Evolutionary conservation across 2,113 vertebrate species (phyloP), one percentile per base, ranked within the genome.

Genomic region (Mesitornis unicolor): DNA sequence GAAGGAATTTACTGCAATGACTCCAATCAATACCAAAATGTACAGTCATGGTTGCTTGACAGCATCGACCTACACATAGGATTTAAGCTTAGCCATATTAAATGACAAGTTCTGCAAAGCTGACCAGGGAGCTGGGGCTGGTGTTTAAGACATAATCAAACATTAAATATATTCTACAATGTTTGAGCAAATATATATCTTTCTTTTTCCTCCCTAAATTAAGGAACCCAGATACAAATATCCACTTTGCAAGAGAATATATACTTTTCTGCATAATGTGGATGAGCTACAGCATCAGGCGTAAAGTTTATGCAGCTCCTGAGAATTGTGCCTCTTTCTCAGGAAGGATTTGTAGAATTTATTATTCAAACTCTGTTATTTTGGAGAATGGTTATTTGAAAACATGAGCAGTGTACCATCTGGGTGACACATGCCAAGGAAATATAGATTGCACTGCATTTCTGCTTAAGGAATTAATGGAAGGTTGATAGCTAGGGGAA

Each of bases 391-490:
- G 98, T 98, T 98, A 98, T 98, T 98, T 98, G 98, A 98, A 98
- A 98, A 98, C 98, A 98, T 97, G 98, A 98, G 98, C 98, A 97
- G 97, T 77, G 94, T 98, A 98, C 98, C 98, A 98, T 98, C 98
- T 98, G 98, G 98, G 98, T 98, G 98, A 98, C 98, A 98, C 98
- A 98, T 98, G 98, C 98, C 98, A 98, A 98, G 97, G 98, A 98
- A 98, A 98, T 98, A 98, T 98, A 98, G 98, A 98, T 98, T 98
- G 98, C 98, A 98, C 98, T 83, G 96, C 97, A 98, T 98, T 98
- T 98, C 98, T 98, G 98, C 98, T 98, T 98, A 98, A 98, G 98
- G 98, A 98, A 98, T 98, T 98, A 98, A 98, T 98, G 97, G 98
- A 98, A 98, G 98, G 98, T 98, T 98, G 98, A 98, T 98, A 98